Evolutionary conservation across 1,140 invertebrate genomes (phyloP).

Genomic region (Melitaea cinxia): DNA sequence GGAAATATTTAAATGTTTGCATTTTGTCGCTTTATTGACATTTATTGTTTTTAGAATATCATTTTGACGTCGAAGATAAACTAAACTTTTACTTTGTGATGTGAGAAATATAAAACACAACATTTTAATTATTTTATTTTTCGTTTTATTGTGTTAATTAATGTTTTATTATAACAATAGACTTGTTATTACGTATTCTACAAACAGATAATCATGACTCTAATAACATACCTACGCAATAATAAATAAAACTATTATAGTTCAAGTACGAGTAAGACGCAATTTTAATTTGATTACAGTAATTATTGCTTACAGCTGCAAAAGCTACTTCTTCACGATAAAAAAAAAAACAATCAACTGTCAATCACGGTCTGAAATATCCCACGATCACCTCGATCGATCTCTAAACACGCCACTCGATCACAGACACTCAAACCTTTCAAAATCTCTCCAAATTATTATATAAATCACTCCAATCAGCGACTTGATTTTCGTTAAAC

Average conservation of each 20-base stretch:
- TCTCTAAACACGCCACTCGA: slow-evolving; percentile 38
- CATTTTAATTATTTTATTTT: no score
- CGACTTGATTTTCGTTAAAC: not conserved
- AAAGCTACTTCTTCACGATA: slow-evolving; percentile 27
- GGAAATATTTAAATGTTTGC: not conserved
- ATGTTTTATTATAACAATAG: no score
- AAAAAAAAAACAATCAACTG: slow-evolving; percentile 45
- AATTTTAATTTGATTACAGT: slow-evolving; percentile 41
- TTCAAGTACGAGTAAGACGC: slow-evolving; percentile 8
- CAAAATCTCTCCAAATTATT: not conserved
- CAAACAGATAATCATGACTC: no score
- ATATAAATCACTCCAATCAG: no score
- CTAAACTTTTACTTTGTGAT: no score
- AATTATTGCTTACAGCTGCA: slow-evolving; percentile 40
- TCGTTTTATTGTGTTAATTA: no score
- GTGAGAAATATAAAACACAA: no score
- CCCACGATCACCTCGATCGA: slow-evolving; percentile 50
- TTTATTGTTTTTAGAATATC: no score
- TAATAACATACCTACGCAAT: no score
- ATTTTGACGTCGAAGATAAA: no score
- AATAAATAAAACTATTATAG: slow-evolving; percentile 17
- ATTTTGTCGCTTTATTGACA: no score
- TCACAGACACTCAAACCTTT: slow-evolving; percentile 2
- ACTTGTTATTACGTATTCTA: no score
- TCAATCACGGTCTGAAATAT: slow-evolving; percentile 53